A percentile compares a stretch with the other conserved stretches of the same genome.
phyloP scores from a whole-genome alignment of 1,140 invertebrate genomes.

The Drosophila ironensis region DNA sequence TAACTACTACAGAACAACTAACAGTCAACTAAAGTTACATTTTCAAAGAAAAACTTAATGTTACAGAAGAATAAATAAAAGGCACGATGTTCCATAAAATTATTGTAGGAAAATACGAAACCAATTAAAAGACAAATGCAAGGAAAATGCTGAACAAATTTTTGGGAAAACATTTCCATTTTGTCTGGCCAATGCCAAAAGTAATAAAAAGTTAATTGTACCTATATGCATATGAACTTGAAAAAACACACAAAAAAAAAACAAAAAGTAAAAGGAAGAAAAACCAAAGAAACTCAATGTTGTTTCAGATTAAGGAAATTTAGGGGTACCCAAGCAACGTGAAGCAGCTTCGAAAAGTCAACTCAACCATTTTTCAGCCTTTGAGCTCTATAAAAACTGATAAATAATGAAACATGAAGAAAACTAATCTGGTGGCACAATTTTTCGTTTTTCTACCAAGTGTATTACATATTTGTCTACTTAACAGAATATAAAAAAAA shows the following conservation, averaged over 20 bases:
- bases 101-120: conserved; percentile 62
- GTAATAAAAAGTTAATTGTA: conserved; percentile 64
- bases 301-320: conserved; percentile 59
- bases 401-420: conserved; percentile 37
- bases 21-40: conserved; percentile 47
- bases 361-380: conserved; percentile 58
- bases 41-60: conserved; percentile 58
- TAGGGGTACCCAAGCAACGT: conserved; percentile 71
- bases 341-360: conserved; percentile 63
- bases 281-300: conserved; percentile 71
- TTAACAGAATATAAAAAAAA: conserved; percentile 38
- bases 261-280: conserved; percentile 30
- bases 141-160: conserved; percentile 72
- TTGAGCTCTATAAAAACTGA: conserved; percentile 61
- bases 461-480: conserved; percentile 73
- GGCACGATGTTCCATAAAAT: conserved; percentile 73
- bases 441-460: conserved; percentile 78
- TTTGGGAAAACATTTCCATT: conserved; percentile 60
- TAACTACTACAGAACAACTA: conserved; percentile 17
- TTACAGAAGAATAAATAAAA: conserved; percentile 49
- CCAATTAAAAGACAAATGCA: conserved; percentile 62
- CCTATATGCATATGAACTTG: conserved; percentile 50
- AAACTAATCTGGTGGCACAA: conserved; percentile 76
- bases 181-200: conserved; percentile 73
- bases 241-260: conserved; percentile 40